Conservation (phyloP, 2,113 vertebrate species). For the Ahaetulla prasina region DNA sequence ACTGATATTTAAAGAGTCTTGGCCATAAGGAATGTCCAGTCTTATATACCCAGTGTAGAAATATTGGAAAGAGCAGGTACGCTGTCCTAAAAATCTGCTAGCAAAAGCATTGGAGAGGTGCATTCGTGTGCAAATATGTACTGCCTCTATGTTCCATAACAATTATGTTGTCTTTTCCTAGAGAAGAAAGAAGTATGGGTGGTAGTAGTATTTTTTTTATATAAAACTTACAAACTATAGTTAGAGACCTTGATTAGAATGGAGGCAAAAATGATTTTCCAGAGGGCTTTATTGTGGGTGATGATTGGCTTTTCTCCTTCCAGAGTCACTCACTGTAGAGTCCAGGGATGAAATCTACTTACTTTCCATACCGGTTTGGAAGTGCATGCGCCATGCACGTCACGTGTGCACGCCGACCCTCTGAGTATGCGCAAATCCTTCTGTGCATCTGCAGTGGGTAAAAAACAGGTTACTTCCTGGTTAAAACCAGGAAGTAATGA, state of each 20-base stretch:
- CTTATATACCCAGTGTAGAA: too few relatives aligned
- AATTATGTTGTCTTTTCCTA: not conserved
- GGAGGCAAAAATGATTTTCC: not conserved
- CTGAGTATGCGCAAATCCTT: too few relatives aligned
- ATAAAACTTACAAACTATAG: not conserved
- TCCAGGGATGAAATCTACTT: too few relatives aligned
- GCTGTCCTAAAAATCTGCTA: not conserved
- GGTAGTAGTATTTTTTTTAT: not conserved
- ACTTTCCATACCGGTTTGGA: too few relatives aligned
- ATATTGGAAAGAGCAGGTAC: not conserved
- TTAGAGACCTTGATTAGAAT: not conserved
- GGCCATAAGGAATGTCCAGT: not conserved
- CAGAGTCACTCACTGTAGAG: too few relatives aligned
- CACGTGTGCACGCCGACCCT: too few relatives aligned
- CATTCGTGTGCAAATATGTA: not conserved
- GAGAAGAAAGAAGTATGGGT: not conserved
- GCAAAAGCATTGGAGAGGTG: not conserved
- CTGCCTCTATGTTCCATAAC: not conserved
- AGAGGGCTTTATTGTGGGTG: not conserved
- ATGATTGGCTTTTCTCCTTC: not conserved
- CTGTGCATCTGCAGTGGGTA: too few relatives aligned
- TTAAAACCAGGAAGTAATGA: too few relatives aligned
- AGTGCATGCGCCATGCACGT: too few relatives aligned
- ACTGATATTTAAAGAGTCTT: not conserved
- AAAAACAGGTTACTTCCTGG: too few relatives aligned